These are phyloP conservation scores for Drosophila lacertosa DNA, from an alignment of 1,140 invertebrate species.

Conservation along the genomic window DNA sequence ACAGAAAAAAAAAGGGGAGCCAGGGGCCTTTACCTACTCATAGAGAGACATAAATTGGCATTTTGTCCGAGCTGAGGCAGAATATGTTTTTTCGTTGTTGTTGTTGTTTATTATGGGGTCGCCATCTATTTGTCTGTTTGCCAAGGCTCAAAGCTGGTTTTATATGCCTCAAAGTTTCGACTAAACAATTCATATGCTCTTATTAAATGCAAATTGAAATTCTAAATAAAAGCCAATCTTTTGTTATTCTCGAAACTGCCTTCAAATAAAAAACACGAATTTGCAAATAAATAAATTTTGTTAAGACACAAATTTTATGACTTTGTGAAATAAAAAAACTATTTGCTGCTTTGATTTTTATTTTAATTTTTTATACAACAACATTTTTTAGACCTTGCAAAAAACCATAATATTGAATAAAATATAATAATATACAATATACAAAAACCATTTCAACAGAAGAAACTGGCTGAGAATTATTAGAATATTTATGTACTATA, in stretches of 20 bases:
- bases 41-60: constrained; percentile 36
- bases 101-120: constrained; percentile 33
- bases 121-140: constrained; percentile 32
- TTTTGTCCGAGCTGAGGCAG: constrained; percentile 35
- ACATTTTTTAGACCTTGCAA: no score
- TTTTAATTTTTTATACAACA: neutral
- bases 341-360: neutral
- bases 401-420: no score
- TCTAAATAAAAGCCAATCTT: neutral
- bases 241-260: neutral
- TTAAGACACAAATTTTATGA: no score
- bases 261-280: no score
- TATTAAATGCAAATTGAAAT: constrained; percentile 25
- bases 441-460: no score
- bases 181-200: constrained; percentile 28
- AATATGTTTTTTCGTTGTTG: constrained; percentile 33
- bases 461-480: no score
- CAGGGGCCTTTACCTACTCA: neutral
- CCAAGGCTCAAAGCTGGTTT: constrained; percentile 32
- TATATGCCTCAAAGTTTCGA: neutral
- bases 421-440: no score
- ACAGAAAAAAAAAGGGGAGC: no score
- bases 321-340: no score
- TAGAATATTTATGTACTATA: no score
- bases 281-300: no score